Evolutionary conservation across 2,797 vertebrate species (phyloP).

Genomic region (Gymnoscopelus braueri): DNA sequence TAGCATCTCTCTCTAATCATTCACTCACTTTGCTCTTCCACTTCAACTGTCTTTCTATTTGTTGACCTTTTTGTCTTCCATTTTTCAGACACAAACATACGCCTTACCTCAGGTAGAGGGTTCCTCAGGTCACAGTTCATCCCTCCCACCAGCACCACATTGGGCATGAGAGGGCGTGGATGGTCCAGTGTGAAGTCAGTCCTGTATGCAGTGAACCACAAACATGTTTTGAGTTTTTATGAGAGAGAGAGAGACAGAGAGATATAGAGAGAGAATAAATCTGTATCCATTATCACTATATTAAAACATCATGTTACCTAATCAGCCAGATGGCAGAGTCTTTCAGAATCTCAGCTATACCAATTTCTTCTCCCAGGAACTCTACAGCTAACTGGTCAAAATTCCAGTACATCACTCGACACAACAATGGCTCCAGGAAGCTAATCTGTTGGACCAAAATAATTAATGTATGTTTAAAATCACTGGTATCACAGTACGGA

Average conservation of each 20-base stretch:
- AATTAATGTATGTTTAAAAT: too few relatives aligned
- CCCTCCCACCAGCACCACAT: slow-evolving; percentile 82
- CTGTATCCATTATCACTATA: not conserved
- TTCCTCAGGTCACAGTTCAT: slow-evolving; percentile 83
- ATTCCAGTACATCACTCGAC: slow-evolving; percentile 57
- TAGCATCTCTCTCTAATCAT: too few relatives aligned
- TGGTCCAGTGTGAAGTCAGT: slow-evolving; percentile 82
- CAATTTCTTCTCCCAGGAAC: slow-evolving; percentile 68
- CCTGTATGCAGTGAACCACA: slow-evolving; percentile 45
- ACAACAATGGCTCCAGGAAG: slow-evolving; percentile 62
- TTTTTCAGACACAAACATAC: not conserved
- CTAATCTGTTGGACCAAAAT: slow-evolving; percentile 53
- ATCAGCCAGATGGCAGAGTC: slow-evolving; percentile 68
- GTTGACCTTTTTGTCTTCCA: too few relatives aligned
- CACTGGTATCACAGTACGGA: slow-evolving; percentile 67
- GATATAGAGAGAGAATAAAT: not conserved
- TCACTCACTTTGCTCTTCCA: not conserved
- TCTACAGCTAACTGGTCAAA: slow-evolving; percentile 63
- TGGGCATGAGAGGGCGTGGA: slow-evolving; percentile 86
- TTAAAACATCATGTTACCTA: slow-evolving; percentile 45
- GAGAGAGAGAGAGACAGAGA: not conserved
- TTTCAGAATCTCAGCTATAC: slow-evolving; percentile 58
- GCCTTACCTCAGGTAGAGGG: slow-evolving; percentile 75
- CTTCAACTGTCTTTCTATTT: not conserved
- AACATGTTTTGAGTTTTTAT: not conserved